Evolutionary conservation across 2,888 invertebrate genomes (phyloP).

Genomic region (Ischnus inquisitorius): DNA sequence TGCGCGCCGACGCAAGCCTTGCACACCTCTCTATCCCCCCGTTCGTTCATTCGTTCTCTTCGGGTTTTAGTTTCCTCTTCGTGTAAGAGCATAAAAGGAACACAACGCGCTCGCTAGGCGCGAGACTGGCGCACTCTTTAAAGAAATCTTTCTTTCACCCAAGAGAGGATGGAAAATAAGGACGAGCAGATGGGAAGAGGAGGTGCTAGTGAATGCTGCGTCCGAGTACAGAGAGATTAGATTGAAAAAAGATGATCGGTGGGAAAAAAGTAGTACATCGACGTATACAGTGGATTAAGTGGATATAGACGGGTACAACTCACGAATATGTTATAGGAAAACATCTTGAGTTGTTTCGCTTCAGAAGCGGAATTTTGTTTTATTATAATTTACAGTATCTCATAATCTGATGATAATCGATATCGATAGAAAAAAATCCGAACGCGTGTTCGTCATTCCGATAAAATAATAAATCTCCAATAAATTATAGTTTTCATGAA

Average conservation of each 20-base stretch:
- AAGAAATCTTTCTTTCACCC: constrained; percentile 31
- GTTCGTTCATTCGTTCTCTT: constrained; percentile 48
- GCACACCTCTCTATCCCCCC: constrained; percentile 25
- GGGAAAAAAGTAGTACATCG: background rate
- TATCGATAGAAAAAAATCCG: background rate
- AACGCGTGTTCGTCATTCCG: background rate
- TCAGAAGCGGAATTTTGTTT: no score
- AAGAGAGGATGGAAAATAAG: constrained; percentile 22
- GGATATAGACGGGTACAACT: no score
- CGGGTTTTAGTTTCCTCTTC: constrained; percentile 16
- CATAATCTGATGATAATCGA: background rate
- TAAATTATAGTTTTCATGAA: background rate
- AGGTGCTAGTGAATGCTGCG: background rate
- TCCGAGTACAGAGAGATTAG: constrained; percentile 2
- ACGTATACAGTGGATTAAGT: no score
- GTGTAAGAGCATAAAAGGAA: constrained; percentile 45
- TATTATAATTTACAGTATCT: no score
- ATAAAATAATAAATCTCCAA: background rate
- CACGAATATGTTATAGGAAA: no score
- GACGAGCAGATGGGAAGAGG: background rate
- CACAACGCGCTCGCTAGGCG: constrained; percentile 20
- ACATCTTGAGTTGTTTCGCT: no score
- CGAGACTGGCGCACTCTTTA: background rate
- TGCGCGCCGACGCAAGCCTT: constrained; percentile 67
- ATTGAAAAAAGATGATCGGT: background rate